Evolutionary conservation across 1,140 invertebrate species (phyloP), one percentile per base, ranked within the genome.

Genomic region (Bombus cullumanus): DNA sequence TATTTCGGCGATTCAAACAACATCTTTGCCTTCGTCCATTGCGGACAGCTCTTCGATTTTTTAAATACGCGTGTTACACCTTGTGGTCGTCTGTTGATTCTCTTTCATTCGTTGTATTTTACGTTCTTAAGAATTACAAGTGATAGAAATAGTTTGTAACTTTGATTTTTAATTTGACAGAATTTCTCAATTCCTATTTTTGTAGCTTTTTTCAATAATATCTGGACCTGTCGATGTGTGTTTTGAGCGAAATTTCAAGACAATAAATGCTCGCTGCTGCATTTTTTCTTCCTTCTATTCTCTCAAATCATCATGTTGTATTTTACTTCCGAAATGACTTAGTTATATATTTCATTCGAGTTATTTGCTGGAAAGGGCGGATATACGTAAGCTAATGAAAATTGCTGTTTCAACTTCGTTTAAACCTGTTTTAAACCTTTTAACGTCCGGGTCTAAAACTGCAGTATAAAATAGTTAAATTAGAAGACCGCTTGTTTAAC

Each of bases 331-430:
- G 10, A 31, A 66, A 31, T 18, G 15, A 34, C n/a, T 53, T 53
- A 0, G 47, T 53, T 53, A 53, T 22, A 22, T 53, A 53, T 53
- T 22, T 53, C 18, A 22, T 53, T 53, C n/a, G 15, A 66, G 34
- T 68, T 34, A 68, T 68, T 68, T 37, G 18, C 18, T 3, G 9
- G 31, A 22, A 68, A 34, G 31, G 31, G 34, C 34, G 9, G 37
- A 25, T 25, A 39, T 22, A 10, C 15, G 34, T 68, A 68, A 39
- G 10, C 15, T 22, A 69, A 69, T 69, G 34, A 69, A 69, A 69
- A 69, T 69, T 69, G 68, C 68, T 69, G 68, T 69, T 69, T 69
- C 34, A 68, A 37, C 66, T 68, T 68, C 18, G 66, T 68, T 68
- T 37, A 37, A 68, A 68, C 31, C 66, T 9, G 31, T 68, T 68